Base-by-base conservation (phyloP, 2,797 vertebrate genomes). In the Gallinago stenura region DNA sequence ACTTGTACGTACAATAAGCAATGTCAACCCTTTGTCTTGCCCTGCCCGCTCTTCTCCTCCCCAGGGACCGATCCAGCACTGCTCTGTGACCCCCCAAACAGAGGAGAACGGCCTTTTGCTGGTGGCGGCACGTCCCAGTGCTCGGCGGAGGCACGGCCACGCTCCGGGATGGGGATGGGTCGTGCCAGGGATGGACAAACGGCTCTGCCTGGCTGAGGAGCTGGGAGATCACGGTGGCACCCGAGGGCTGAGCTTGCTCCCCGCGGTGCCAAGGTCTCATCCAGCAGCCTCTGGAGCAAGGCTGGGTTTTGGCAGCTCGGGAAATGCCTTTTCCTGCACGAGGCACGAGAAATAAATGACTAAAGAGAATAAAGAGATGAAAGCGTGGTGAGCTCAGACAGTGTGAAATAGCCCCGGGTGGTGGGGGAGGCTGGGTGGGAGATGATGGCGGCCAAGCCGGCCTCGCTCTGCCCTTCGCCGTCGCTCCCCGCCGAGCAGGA, bases 111-210 rank as follows among this genome's bases (percentile, higher is more conserved):
- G 26, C 26, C n/a, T 0, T 18, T 39, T 1, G 39, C 19, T 1
- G 7, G 31, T 3, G 16, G 10, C 0, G 0, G 28, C n/a, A 10
- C 1, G 0, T 53, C 60, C 17, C 1, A 1, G 9, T 6, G 37
- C 53, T 56, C 14, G 7, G 45, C 1, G 0, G 45, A 12, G 56
- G 7, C 22, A 20, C 0, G 1, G 50, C 11, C 0, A 0, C 0
- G 0, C 51, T 82, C 33, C 1, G 33, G 33, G 56, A 8, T 43
- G 90, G 56, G n/a, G 70, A 19, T 13, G 1, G 9, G 15, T 12
- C 1, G 0, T 56, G 39, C 35, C 1, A 1, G 10, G 72, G 58
- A 6, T 37, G 45, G 2, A 1, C 41, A 20, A 35, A 41, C 1
- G 2, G 50, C 48, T 89, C 20, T 53, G 65, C 61, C 71, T 62